Percentiles rank a stretch among this genome's conserved stretches.
Conservation (phyloP, 2,113 vertebrate species). For the Odocoileus hemionus region DNA sequence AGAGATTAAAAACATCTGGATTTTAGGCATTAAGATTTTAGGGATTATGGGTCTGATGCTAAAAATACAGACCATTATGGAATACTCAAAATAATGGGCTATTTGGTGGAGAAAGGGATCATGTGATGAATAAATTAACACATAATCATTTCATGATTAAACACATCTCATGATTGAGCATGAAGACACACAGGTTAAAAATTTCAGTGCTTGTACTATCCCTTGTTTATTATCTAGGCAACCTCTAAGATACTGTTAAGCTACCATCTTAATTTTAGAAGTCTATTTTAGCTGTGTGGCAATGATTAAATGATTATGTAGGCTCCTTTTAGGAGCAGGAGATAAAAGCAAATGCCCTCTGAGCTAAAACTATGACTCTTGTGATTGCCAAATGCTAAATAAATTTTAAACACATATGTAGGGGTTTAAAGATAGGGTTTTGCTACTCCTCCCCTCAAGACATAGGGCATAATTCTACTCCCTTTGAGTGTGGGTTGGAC, state of each 20-base stretch:
- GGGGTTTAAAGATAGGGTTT: neutral
- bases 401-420: neutral
- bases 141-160: neutral
- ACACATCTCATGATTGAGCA: neutral
- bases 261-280: neutral
- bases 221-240: neutral
- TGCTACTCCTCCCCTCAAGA: neutral
- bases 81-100: constrained; percentile 42
- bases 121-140: constrained; percentile 36
- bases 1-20: constrained; percentile 62
- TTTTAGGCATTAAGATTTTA: constrained; percentile 58
- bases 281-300: neutral
- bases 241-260: neutral
- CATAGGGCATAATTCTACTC: neutral
- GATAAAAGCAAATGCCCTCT: neutral
- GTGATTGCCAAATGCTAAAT: neutral
- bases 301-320: neutral
- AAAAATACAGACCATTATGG: constrained; percentile 48
- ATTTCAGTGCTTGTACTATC: neutral
- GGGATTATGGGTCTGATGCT: constrained; percentile 59
- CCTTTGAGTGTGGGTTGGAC: neutral
- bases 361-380: neutral
- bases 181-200: neutral
- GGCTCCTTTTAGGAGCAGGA: neutral
- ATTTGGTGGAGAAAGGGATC: neutral